Conservation (phyloP, 2,113 vertebrate species). For the Microcebus griseorufus region DNA sequence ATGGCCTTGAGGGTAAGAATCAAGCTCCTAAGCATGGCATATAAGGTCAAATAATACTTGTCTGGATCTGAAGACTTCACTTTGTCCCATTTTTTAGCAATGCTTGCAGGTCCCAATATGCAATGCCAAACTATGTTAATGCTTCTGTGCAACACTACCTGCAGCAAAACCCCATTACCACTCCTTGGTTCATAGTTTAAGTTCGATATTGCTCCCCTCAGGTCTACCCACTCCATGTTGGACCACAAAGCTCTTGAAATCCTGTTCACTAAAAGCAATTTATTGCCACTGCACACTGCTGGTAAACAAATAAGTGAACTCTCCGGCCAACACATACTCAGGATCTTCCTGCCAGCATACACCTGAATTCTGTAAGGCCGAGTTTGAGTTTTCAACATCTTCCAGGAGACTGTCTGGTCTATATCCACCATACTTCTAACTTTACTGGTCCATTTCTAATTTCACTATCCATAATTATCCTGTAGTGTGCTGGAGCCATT, state of each 20-base stretch:
- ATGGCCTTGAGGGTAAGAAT: neutral
- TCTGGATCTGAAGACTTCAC: neutral
- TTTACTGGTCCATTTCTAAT: neutral
- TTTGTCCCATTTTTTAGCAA: neutral
- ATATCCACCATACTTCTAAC: neutral
- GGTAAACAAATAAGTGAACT: constrained; percentile 35
- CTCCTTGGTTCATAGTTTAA: neutral
- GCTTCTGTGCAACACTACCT: neutral
- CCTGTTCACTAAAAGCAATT: constrained; percentile 2
- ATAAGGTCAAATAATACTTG: neutral
- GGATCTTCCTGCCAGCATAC: neutral
- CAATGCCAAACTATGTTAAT: neutral
- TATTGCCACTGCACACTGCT: neutral
- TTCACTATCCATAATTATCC: neutral
- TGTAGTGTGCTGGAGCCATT: neutral
- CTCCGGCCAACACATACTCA: neutral
- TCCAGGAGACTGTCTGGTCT: neutral
- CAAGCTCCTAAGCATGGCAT: neutral
- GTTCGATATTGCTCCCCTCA: neutral
- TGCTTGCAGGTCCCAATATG: neutral
- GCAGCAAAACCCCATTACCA: neutral
- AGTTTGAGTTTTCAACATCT: constrained; percentile 4
- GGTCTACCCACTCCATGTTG: neutral
- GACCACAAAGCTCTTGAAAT: constrained; percentile 38
- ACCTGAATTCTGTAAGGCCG: neutral